Percentiles rank a stretch among this genome's conserved stretches.
Evolutionary conservation across 2,888 invertebrate species (phyloP).

Genomic region (Zeuzera pyrina): DNA sequence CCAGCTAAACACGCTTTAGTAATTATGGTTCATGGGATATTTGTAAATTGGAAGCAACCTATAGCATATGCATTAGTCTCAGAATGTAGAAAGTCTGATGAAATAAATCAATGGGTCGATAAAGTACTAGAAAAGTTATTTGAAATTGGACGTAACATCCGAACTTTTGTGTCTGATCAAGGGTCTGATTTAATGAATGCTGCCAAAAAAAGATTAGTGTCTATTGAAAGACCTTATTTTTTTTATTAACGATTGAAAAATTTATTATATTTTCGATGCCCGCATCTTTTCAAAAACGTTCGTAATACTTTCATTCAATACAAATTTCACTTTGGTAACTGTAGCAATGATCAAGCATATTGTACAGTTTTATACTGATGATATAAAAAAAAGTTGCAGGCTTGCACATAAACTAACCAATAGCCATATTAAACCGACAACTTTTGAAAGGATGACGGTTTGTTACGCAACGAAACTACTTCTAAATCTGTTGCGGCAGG

Average conservation of each 20-base stretch:
- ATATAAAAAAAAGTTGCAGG: constrained; percentile 16
- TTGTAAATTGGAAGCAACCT: constrained; percentile 5
- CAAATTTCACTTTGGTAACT: constrained; percentile 20
- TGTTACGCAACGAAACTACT: constrained; percentile 22
- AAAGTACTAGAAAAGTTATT: neutral
- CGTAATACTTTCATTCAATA: constrained; percentile 19
- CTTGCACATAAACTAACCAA: constrained; percentile 23
- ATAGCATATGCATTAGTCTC: neutral
- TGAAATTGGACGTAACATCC: neutral
- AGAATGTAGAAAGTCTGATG: neutral
- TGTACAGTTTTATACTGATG: constrained; percentile 16
- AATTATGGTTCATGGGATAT: constrained; percentile 1
- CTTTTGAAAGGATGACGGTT: constrained; percentile 21
- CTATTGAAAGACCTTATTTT: constrained; percentile 20
- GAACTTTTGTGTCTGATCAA: neutral
- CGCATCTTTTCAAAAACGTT: constrained; percentile 22
- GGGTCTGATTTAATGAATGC: constrained; percentile 15
- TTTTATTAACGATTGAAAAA: constrained; percentile 19
- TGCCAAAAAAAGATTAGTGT: constrained; percentile 15
- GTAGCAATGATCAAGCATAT: constrained; percentile 24
- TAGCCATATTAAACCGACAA: constrained; percentile 21
- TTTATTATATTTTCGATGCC: constrained; percentile 26
- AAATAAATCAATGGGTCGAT: neutral
- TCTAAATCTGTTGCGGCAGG: constrained; percentile 22
- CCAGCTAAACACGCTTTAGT: constrained; percentile 1